Evolutionary conservation across 2,113 vertebrate genomes (phyloP).

Genomic region (Cervus canadensis): DNA sequence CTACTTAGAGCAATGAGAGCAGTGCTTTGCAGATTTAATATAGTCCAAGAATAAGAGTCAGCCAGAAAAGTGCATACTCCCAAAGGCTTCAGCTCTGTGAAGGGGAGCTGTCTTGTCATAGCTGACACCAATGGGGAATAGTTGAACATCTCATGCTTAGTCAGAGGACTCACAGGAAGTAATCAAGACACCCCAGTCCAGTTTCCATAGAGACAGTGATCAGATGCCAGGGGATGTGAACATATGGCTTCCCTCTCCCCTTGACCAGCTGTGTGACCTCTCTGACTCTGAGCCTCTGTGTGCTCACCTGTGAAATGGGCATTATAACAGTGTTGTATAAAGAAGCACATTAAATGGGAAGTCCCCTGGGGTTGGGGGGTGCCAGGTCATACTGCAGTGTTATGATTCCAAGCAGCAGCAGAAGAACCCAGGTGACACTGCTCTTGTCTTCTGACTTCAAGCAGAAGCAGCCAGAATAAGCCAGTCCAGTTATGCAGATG

Average conservation of each 20-base stretch:
- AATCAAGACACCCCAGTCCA: background rate
- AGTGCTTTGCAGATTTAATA: background rate
- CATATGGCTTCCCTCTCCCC: background rate
- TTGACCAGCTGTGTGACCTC: background rate
- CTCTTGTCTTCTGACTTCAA: background rate
- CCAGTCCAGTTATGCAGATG: background rate
- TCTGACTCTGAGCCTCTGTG: background rate
- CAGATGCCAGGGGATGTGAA: background rate
- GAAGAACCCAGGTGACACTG: background rate
- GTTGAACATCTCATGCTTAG: background rate
- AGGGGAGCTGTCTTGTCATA: background rate
- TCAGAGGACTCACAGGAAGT: background rate
- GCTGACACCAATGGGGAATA: background rate
- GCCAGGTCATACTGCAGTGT: background rate
- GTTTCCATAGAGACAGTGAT: background rate
- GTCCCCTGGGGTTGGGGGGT: background rate
- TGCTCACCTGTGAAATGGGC: background rate
- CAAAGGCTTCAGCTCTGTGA: background rate
- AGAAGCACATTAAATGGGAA: background rate
- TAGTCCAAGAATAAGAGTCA: background rate
- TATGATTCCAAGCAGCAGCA: background rate
- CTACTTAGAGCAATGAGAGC: background rate
- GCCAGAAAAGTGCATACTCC: background rate
- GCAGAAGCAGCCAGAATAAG: background rate
- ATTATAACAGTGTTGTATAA: background rate